These are phyloP conservation scores for Cecidostiba fungosa DNA, from an alignment of 2,888 invertebrate species.

Conservation along the genomic window DNA sequence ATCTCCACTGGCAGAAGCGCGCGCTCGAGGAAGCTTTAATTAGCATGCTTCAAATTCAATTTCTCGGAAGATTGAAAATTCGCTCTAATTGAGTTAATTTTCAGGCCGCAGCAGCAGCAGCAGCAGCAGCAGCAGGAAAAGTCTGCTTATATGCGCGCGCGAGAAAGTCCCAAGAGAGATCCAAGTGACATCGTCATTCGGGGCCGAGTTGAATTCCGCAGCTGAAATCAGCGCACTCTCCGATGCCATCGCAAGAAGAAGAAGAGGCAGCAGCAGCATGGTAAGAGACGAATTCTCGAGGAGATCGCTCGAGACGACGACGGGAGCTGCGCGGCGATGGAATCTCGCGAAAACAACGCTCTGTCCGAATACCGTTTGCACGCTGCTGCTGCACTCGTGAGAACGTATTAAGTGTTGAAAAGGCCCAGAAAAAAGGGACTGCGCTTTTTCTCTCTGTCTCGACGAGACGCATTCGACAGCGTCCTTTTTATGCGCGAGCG, in stretches of 20 bases:
- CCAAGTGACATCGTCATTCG: conserved; percentile 53
- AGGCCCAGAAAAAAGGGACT: conserved; percentile 1
- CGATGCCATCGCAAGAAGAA: conserved; percentile 1
- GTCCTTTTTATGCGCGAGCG: conserved; percentile 10
- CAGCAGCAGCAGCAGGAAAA: neutral
- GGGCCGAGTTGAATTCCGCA: conserved; percentile 27
- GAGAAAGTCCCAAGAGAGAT: neutral
- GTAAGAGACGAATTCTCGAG: conserved; percentile 50
- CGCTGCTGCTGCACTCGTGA: conserved; percentile 48
- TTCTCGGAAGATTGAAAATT: conserved; percentile 51
- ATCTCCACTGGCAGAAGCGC: neutral
- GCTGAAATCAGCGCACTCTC: conserved; percentile 13
- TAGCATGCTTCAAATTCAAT: conserved; percentile 24
- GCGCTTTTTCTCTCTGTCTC: neutral
- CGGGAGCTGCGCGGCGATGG: conserved; percentile 35
- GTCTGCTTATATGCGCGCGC: neutral
- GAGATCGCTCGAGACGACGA: conserved; percentile 29
- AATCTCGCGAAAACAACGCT: conserved; percentile 62
- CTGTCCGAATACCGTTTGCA: conserved; percentile 46
- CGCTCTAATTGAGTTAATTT: conserved; percentile 56
- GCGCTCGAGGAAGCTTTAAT: conserved; percentile 25
- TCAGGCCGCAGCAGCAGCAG: neutral
- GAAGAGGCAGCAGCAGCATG: neutral
- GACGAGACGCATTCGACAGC: conserved; percentile 1
- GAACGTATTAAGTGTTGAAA: conserved; percentile 62